Percentiles rank a stretch among this genome's conserved stretches.
Evolutionary conservation across 2,888 invertebrate species (phyloP).

Genomic region (Thalpophila matura): DNA sequence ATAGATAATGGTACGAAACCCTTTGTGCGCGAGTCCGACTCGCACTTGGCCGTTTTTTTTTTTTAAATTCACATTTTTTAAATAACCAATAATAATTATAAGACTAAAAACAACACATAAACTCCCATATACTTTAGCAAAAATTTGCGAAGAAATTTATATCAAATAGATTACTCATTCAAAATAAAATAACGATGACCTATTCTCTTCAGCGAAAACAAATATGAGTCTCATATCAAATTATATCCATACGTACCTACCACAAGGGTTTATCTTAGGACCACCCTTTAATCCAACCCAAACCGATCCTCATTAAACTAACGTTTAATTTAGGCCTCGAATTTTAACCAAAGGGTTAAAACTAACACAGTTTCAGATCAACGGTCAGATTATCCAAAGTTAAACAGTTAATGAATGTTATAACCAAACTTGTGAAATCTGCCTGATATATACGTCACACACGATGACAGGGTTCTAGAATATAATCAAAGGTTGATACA

Average conservation of each 20-base stretch:
- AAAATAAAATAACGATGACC: constrained; percentile 7
- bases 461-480: constrained; percentile 32
- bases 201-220: constrained; percentile 8
- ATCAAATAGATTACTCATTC: too few species aligned
- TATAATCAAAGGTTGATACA: constrained; percentile 30
- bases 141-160: too few species aligned
- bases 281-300: constrained; percentile 40
- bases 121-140: too few species aligned
- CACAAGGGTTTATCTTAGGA: constrained; percentile 37
- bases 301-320: constrained; percentile 52
- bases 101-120: too few species aligned
- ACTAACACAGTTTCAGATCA: constrained; percentile 55
- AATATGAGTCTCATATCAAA: constrained; percentile 18
- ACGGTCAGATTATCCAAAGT: constrained; percentile 54
- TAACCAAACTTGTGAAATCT: constrained; percentile 54
- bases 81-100: too few species aligned
- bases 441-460: constrained; percentile 31
- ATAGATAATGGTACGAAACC: too few species aligned
- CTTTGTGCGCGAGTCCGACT: too few species aligned
- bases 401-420: constrained; percentile 58
- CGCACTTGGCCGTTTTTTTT: too few species aligned
- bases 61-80: too few species aligned
- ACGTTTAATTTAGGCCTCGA: constrained; percentile 44
- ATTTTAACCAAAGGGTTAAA: constrained; percentile 56
- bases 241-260: constrained; percentile 24